These are phyloP conservation scores for Lytechinus variegatus DNA, from an alignment of 35 echinoderm and acorn worm species.

Conservation along the genomic window DNA sequence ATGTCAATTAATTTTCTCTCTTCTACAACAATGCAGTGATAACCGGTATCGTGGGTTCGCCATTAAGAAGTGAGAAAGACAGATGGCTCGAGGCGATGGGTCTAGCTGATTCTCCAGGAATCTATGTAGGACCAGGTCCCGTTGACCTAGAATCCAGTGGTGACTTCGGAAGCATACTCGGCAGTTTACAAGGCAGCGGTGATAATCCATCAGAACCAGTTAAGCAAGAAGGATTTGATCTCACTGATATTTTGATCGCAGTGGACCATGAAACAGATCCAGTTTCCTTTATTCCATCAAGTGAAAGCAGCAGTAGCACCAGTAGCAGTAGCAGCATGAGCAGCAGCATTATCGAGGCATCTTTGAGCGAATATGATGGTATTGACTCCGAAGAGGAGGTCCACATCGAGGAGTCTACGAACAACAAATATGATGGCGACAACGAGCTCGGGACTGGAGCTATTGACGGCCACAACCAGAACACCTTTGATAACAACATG, in stretches of 20 bases:
- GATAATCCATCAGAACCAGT: background rate
- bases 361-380: background rate
- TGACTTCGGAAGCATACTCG: background rate
- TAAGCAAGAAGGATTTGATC: background rate
- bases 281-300: constrained; percentile 29
- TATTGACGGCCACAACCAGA: background rate
- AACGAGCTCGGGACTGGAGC: constrained; percentile 37
- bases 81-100: constrained; percentile 32
- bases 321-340: background rate
- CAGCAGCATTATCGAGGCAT: constrained; percentile 31
- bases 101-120: constrained; percentile 17
- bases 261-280: background rate
- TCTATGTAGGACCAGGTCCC: constrained; percentile 35
- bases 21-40: background rate
- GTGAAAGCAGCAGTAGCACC: background rate
- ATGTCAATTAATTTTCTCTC: too few species aligned
- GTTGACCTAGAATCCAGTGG: constrained; percentile 27
- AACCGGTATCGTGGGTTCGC: background rate
- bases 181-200: background rate
- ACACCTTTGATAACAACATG: background rate
- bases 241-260: constrained; percentile 39
- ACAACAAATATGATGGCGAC: background rate
- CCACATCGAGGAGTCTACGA: background rate
- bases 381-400: background rate
- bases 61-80: background rate